Conservation (phyloP, 2,797 vertebrate species). For the Lacerta viridis region DNA sequence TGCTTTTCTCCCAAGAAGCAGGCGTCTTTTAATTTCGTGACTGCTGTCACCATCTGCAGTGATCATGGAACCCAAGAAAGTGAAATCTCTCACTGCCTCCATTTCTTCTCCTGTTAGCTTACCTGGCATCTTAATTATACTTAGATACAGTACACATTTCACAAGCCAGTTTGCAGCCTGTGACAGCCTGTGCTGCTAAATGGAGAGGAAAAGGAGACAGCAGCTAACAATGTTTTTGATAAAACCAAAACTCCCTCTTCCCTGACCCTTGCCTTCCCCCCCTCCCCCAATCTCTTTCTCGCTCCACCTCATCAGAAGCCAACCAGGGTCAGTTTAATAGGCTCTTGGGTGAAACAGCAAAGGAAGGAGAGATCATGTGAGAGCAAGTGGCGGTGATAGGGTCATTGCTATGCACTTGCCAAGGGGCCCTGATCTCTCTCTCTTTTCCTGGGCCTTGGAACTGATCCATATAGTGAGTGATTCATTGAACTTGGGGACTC, state of each 20-base stretch:
- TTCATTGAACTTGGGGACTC: slow-evolving; percentile 20
- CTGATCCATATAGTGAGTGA: slow-evolving; percentile 16
- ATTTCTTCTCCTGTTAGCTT: not conserved
- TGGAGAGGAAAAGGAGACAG: not conserved
- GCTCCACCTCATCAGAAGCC: not conserved
- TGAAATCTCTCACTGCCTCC: too few relatives aligned
- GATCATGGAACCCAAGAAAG: too few relatives aligned
- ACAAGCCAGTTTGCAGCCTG: not conserved
- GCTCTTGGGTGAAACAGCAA: not conserved
- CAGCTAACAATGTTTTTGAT: not conserved
- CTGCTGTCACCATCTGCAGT: too few relatives aligned
- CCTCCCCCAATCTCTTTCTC: not conserved
- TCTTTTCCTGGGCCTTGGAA: not conserved
- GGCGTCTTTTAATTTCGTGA: too few relatives aligned
- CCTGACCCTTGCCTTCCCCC: too few relatives aligned
- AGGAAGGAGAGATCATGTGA: not conserved
- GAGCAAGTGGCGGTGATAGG: not conserved
- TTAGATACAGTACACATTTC: not conserved
- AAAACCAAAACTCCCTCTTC: not conserved
- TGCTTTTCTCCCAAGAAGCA: too few relatives aligned
- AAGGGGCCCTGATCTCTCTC: not conserved
- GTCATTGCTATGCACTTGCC: slow-evolving; percentile 5
- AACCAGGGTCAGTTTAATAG: not conserved
- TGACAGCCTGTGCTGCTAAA: not conserved
- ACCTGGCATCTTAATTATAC: not conserved